Percentiles rank a stretch among this genome's conserved stretches.
phyloP scores from a whole-genome alignment of 2,888 invertebrate genomes.

The Acanthosoma haemorrhoidale region DNA sequence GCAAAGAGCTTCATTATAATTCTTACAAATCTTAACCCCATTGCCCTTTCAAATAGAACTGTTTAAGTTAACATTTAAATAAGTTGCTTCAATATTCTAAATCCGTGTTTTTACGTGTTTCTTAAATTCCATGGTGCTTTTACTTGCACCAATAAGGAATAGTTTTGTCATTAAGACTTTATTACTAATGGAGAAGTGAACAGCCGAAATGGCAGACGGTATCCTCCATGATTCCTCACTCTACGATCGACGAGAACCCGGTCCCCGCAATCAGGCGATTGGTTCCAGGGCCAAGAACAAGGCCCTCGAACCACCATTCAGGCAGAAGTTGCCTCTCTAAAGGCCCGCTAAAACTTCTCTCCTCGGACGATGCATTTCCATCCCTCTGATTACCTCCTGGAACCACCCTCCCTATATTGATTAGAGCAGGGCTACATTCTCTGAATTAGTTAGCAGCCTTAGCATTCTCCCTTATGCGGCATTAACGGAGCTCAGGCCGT shows the following conservation, averaged over 20 bases:
- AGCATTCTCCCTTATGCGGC: neutral
- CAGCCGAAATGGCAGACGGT: no score
- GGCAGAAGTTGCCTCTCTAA: neutral
- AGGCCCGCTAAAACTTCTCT: neutral
- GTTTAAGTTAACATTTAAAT: no score
- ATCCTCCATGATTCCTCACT: neutral
- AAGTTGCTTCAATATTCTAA: no score
- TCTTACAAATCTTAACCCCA: no score
- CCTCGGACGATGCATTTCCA: neutral
- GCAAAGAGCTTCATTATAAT: no score
- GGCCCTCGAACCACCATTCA: neutral
- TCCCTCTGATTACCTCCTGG: neutral
- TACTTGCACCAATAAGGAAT: no score
- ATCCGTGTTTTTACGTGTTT: no score
- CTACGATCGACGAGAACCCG: neutral
- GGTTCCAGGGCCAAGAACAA: neutral
- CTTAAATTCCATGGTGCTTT: no score
- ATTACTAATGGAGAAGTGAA: no score
- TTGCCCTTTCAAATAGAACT: no score
- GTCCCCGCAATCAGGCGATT: neutral
- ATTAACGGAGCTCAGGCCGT: neutral
- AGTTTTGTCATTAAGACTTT: no score
- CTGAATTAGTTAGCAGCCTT: slow-evolving; percentile 5
- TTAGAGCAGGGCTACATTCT: neutral
- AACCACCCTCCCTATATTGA: neutral